Base-by-base conservation (phyloP, 2,888 invertebrate genomes). In the Dromius quadrimaculatus region DNA sequence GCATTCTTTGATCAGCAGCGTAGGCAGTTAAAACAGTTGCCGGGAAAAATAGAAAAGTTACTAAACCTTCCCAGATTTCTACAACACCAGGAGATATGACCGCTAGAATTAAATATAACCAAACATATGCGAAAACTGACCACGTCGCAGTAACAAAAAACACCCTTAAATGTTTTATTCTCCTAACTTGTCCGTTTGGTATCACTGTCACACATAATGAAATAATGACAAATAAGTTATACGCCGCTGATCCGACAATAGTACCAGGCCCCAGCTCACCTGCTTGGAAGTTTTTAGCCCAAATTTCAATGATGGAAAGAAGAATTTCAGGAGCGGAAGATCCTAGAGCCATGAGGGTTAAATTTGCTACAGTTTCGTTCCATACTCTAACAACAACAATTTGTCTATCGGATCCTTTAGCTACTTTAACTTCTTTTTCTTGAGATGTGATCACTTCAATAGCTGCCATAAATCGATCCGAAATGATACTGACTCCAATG, bases 301-400 rank as follows among this genome's bases (percentile, higher is more conserved):
- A 94, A 81, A 98, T 97, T 85, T 99, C 99, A 79, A 99, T 98
- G 76, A 98, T 94, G 9, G 98, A 98, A 45, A 99, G 85, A 19
- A 99, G 85, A 80, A 99, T 99, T 84, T 99, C 99, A 0, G 99
- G 99, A 1, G 98, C 98, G 77, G 97, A 98, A 17, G 98, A 98
- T 1, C 99, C 98, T 66, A 99, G 84, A 9, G 99, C 99, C 99
- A 99, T 99, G 64, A 99, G 87, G 2, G 98, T 99, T 76, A 99
- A 85, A 84, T 99, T 99, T 74, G 98, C 98, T 43, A 99, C 98
- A 1, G 99, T 98, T 82, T 98, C 98, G 83, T 99, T 99, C 99
- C 99, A 99, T 71, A 99, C 93, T 71, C 98, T 88, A 11, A 99
- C 98, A 61, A 92, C 92, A n/a, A 92, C 85, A 76, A 94, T 92